These are phyloP conservation scores for Ridgeia piscesae DNA, from an alignment of 1,140 invertebrate genomes.

Conservation along the genomic window DNA sequence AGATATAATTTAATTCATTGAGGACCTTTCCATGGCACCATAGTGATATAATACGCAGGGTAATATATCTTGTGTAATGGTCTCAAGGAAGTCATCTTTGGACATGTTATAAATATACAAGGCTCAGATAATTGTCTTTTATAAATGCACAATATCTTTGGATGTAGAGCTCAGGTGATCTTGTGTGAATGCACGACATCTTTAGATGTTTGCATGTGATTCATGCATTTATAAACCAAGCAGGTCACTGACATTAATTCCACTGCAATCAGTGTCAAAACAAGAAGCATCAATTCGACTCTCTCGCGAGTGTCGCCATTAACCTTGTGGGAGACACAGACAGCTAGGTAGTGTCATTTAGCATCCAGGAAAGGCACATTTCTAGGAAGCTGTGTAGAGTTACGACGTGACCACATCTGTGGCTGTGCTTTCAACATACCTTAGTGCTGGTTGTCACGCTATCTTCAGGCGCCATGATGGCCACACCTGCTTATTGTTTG, in stretches of 20 bases:
- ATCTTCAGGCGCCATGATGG: background rate
- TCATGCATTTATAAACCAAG: background rate
- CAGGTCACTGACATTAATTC: background rate
- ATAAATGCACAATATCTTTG: no score
- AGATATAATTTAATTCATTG: no score
- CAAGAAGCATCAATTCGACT: background rate
- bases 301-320: background rate
- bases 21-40: background rate
- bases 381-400: background rate
- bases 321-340: background rate
- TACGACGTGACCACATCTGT: background rate
- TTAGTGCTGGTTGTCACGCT: background rate
- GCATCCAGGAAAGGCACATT: background rate
- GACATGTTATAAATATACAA: background rate
- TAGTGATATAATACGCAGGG: background rate
- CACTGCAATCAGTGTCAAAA: background rate
- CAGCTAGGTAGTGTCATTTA: background rate
- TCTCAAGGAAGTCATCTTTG: background rate
- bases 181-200: background rate
- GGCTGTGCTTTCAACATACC: background rate
- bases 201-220: background rate
- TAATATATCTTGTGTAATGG: background rate
- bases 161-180: background rate
- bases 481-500: background rate
- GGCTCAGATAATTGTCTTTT: no score